phyloP scores from a whole-genome alignment of 2,113 vertebrate species.

The Hypocryptadius cinnamomeus region DNA sequence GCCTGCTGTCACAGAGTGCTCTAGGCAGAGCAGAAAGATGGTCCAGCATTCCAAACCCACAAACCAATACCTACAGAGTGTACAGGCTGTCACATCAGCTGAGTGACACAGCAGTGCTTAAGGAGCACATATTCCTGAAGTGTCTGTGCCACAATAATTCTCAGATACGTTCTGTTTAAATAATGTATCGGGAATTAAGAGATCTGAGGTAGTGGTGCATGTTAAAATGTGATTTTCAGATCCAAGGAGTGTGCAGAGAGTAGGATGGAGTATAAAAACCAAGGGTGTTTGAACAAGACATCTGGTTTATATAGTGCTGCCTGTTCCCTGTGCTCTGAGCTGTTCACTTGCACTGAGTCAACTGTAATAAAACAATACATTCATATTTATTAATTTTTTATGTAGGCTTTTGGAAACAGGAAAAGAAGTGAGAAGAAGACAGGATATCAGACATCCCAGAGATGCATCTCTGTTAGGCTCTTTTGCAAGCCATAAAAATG shows the following conservation, averaged over 20 bases:
- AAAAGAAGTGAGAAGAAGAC: background rate
- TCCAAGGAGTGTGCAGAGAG: background rate
- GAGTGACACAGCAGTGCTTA: background rate
- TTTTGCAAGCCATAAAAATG: background rate
- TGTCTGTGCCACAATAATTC: background rate
- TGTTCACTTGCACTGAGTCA: background rate
- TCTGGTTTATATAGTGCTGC: background rate
- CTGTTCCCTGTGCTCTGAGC: conserved; percentile 2
- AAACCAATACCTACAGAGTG: background rate
- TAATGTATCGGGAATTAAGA: conserved; percentile 1
- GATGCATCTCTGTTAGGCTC: background rate
- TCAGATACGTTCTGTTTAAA: background rate
- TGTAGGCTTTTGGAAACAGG: conserved; percentile 7
- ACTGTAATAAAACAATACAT: conserved; percentile 27
- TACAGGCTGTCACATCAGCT: background rate
- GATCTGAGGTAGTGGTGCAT: background rate
- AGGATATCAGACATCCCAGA: background rate
- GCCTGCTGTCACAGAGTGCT: background rate
- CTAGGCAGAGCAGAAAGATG: background rate
- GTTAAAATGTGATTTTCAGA: background rate
- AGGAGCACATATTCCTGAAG: background rate
- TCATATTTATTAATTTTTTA: conserved; percentile 37
- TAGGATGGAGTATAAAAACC: background rate
- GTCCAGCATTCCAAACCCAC: background rate
- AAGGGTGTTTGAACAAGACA: background rate